Evolutionary conservation across 2,797 vertebrate species (phyloP), one percentile per base, ranked within the genome.

Genomic region (Trachops cirrhosus): DNA sequence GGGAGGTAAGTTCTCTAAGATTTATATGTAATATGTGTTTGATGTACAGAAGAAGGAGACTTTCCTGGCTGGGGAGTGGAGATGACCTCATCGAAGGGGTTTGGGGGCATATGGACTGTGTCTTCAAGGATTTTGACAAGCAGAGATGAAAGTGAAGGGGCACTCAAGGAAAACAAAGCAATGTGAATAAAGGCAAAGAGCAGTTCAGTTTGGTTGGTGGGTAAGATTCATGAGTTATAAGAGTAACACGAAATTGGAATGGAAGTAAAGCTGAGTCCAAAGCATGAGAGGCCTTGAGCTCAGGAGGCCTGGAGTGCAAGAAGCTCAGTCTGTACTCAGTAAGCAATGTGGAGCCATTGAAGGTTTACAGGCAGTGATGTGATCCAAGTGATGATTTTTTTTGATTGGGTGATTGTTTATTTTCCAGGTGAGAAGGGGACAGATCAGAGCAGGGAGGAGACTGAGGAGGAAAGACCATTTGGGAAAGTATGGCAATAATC

Each of bases 101-200:
- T 46, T 44, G 32, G 62, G 80, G 57, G 34, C 62, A 39, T 84
- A 32, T 39, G 39, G 93, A 67, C 67, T 41, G 50, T 67, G 87
- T 92, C 94, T 95, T 64, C 88, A 62, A 92, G 90, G 50, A 83
- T 80, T 90, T 82, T 86, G 86, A 89, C 88, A 96, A 93, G 91
- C 21, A 54, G 57, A 71, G 78, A 94, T 73, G 94, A 83, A 32
- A 59, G 29, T 22, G 39, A 91, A 92, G 52, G 85, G 85, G 50
- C 70, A 16, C 74, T 93, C 83, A 78, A 93, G 74, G 50, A 87
- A 57, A 96, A 94, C 48, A 71, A 8, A 88, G n/a, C 59, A 46
- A 54, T 3, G 1, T 67, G 78, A 59, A 85, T 52, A 74, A 62
- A 94, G n/a, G 41, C 77, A 6, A 3, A 37, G 93, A 70, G 24